phyloP scores from a whole-genome alignment of 35 echinoderm and acorn worm species.

The Eucidaris tribuloides region DNA sequence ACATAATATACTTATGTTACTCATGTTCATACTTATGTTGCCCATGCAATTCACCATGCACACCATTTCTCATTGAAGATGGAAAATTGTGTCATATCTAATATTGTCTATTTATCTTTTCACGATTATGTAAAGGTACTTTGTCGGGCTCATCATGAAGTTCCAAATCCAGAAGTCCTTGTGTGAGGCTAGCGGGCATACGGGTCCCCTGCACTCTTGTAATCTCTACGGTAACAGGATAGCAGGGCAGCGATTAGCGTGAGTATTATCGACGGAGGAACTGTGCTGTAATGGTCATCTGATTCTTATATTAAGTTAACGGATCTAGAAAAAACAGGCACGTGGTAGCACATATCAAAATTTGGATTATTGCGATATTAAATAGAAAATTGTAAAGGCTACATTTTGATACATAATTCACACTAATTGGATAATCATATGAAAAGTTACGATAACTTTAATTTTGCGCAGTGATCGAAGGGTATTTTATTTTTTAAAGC shows the following conservation, averaged over 20 bases:
- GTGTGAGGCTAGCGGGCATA: background rate
- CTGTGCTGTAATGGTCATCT: no score
- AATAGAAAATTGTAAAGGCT: background rate
- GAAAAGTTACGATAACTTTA: no score
- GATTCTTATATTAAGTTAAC: no score
- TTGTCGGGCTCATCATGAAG: background rate
- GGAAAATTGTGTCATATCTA: no score
- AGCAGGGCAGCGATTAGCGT: background rate
- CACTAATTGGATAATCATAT: background rate
- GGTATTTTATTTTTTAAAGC: no score
- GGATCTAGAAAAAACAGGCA: background rate
- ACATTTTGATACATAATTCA: background rate
- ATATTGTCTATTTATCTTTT: no score
- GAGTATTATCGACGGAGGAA: background rate
- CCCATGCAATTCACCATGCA: no score
- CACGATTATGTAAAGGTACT: no score
- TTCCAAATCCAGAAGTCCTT: background rate
- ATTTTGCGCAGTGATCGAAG: no score
- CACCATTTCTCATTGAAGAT: no score
- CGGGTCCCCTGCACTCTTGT: background rate
- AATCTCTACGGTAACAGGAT: slow-evolving; percentile 5
- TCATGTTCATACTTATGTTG: no score
- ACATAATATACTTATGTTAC: no score
- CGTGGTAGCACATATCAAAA: background rate
- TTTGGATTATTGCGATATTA: background rate